phyloP scores from a whole-genome alignment of 2,888 invertebrate species.

The Kuschelorhynchus macadamiae region DNA sequence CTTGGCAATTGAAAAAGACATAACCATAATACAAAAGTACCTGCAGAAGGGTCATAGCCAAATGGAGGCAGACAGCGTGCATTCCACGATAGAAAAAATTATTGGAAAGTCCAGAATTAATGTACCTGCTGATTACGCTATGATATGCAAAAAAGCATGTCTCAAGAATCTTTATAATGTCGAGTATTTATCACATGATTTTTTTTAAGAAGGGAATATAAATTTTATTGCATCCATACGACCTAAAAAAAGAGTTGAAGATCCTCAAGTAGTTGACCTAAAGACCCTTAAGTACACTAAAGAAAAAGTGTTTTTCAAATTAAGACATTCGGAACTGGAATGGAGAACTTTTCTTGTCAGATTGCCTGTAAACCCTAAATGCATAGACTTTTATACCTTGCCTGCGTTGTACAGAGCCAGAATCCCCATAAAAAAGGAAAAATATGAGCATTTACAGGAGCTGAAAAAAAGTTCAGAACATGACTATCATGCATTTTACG shows the following conservation, averaged over 20 bases:
- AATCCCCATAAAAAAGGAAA: slow-evolving; percentile 48
- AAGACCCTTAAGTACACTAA: slow-evolving; percentile 36
- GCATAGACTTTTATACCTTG: slow-evolving; percentile 44
- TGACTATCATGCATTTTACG: slow-evolving; percentile 47
- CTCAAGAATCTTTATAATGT: slow-evolving; percentile 30
- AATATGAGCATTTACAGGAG: slow-evolving; percentile 45
- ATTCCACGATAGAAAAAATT: slow-evolving; percentile 11
- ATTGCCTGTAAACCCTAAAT: slow-evolving; percentile 41
- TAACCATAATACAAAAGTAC: slow-evolving; percentile 8
- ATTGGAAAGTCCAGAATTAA: slow-evolving; percentile 17
- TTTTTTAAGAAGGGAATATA: slow-evolving; percentile 34
- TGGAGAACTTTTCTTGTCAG: slow-evolving; percentile 38
- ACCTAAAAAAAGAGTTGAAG: slow-evolving; percentile 38
- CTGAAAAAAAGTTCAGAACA: slow-evolving; percentile 36
- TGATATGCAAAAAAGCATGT: slow-evolving; percentile 30
- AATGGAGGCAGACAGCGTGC: too few species aligned
- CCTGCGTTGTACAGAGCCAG: slow-evolving; percentile 45
- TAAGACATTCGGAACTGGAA: slow-evolving; percentile 46
- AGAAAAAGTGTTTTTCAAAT: slow-evolving; percentile 33
- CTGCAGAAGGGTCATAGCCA: too few species aligned
- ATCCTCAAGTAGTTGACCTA: slow-evolving; percentile 37
- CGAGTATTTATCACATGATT: slow-evolving; percentile 34
- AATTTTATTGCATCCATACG: slow-evolving; percentile 36
- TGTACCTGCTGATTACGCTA: slow-evolving; percentile 26
- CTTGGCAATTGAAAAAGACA: slow-evolving; percentile 9